Evolutionary conservation across 1,140 invertebrate genomes (phyloP), one percentile per base, ranked within the genome.

Genomic region (Saccostrea echinata): DNA sequence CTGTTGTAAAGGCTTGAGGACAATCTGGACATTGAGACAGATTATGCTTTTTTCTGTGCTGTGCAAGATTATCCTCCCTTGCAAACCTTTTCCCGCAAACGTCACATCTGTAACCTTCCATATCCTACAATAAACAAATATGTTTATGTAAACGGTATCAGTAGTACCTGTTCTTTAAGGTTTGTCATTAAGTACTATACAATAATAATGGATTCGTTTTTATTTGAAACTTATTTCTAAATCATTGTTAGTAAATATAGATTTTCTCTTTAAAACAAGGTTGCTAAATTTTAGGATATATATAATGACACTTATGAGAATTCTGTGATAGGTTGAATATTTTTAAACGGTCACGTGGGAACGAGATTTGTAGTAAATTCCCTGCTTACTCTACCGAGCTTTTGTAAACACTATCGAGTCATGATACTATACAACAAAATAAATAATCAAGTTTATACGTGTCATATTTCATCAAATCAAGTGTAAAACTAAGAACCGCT

Each of bases 1-100:
- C 64, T 86, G 61, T 86, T 27, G 61, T 51, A 86, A 86, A 86
- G 12, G 71, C n/a, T 76, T 76, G 68, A 18, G 61, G 61, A 76
- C 84, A 86, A 12, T 86, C 64, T 52, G 68, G 27, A 53, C 84
- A 85, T 76, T 85, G 27, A 51, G 13, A 64, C 11, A 85, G 35
- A 52, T 61, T 35, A 27, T 71, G 64, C 71, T 43, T 68, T 76
- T 16, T 12, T 76, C 51, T n/a, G 68, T 85, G 84, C 43, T 68
- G n/a, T 16, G 24, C 57, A 33, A 68, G 68, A 52, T 76, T 85
- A 51, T 85, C 84, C 27, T 76, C 52, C 35, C 43, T 51, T 82
- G 81, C 81, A 82, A 21, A 51, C 35, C 57, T 57, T 43, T 85
- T 85, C 30, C 52, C 52, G 52, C 52, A 52, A 52, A 52, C 6